phyloP scores from a whole-genome alignment of 2,888 invertebrate species.

The Leucozona laternaria region DNA sequence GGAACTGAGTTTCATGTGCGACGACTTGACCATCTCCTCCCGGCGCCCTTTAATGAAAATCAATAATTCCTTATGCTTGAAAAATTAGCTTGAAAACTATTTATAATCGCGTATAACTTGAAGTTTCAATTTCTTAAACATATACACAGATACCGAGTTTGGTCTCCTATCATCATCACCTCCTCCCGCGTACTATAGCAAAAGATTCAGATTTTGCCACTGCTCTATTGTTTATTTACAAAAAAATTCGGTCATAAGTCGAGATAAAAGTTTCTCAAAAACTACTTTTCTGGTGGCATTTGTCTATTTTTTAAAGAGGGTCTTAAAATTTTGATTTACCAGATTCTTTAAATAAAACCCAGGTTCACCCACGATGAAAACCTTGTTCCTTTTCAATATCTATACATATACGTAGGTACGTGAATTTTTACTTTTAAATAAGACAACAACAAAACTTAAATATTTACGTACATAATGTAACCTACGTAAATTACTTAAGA shows the following conservation, averaged over 20 bases:
- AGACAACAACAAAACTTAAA: background rate
- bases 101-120: background rate
- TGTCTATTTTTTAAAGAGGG: background rate
- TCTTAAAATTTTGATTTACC: background rate
- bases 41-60: too few species aligned
- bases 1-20: too few species aligned
- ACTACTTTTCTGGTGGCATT: background rate
- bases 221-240: too few species aligned
- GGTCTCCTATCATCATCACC: too few species aligned
- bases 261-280: background rate
- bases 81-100: background rate
- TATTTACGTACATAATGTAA: too few species aligned
- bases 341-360: slow-evolving; percentile 1
- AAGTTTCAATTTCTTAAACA: too few species aligned
- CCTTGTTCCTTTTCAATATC: background rate
- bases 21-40: too few species aligned
- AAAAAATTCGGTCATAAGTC: too few species aligned
- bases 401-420: too few species aligned
- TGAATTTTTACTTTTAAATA: slow-evolving; percentile 5
- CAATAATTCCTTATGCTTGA: background rate
- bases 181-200: too few species aligned
- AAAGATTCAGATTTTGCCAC: too few species aligned
- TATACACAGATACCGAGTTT: too few species aligned
- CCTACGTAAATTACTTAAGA: background rate
- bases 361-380: background rate